Conservation (phyloP, 2,888 invertebrate genomes). For the Creontiades dilutus region DNA sequence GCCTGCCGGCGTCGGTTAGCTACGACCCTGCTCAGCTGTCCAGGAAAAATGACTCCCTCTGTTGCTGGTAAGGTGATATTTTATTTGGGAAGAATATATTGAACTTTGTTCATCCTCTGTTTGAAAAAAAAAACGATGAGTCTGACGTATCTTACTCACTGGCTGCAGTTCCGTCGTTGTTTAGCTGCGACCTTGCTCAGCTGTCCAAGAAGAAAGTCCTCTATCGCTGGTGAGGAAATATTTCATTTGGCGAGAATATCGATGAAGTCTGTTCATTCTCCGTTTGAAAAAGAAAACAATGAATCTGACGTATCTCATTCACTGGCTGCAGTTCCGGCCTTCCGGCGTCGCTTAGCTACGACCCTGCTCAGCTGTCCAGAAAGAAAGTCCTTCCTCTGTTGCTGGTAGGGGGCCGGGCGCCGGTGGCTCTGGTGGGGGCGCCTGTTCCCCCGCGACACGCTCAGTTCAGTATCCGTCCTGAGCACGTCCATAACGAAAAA, state of each 20-base stretch:
- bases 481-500: constrained; percentile 1
- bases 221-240: no score
- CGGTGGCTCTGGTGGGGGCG: constrained; percentile 19
- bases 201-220: constrained; percentile 45
- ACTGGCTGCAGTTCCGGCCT: not conserved
- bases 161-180: no score
- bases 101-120: not conserved
- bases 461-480: constrained; percentile 50
- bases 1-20: not conserved
- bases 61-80: no score
- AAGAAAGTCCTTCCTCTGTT: constrained; percentile 20
- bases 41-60: constrained; percentile 28
- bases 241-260: no score
- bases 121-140: not conserved
- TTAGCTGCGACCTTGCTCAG: not conserved
- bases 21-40: constrained; percentile 36
- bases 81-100: no score
- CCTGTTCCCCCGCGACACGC: not conserved
- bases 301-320: not conserved
- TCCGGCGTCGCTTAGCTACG: not conserved
- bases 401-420: constrained; percentile 20
- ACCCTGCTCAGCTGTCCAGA: constrained; percentile 17
- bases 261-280: no score
- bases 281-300: no score
- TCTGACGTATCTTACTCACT: no score